phyloP scores from a whole-genome alignment of 2,113 vertebrate species.

The Pheucticus melanocephalus region DNA sequence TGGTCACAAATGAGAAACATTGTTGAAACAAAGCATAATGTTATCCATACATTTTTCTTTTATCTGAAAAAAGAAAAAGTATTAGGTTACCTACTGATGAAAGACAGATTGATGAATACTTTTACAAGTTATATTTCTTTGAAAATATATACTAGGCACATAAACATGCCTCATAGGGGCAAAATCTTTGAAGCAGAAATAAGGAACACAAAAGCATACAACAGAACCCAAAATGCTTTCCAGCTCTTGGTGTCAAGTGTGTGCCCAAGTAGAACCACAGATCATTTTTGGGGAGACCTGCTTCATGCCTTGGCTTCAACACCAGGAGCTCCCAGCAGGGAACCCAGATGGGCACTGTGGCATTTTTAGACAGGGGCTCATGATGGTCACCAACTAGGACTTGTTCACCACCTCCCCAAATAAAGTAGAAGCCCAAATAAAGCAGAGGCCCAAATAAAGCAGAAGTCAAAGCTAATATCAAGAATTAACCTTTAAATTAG shows the following conservation, averaged over 20 bases:
- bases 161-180: neutral
- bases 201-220: neutral
- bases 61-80: neutral
- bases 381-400: neutral
- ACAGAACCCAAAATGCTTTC: neutral
- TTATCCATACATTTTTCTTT: neutral
- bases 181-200: neutral
- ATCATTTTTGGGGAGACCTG: rapidly evolving
- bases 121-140: neutral
- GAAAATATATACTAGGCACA: neutral
- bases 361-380: neutral
- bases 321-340: neutral
- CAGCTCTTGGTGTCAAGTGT: neutral
- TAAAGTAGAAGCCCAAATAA: neutral
- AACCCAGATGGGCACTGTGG: neutral
- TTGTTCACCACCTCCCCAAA: neutral
- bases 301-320: neutral
- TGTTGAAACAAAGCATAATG: neutral
- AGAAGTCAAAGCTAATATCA: neutral
- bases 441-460: neutral
- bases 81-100: neutral
- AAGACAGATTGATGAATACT: neutral
- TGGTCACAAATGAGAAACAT: neutral
- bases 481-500: neutral
- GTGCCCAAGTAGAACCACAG: neutral